These are phyloP conservation scores for Hipposideros larvatus DNA, from an alignment of 2,797 vertebrate genomes.

Conservation along the genomic window DNA sequence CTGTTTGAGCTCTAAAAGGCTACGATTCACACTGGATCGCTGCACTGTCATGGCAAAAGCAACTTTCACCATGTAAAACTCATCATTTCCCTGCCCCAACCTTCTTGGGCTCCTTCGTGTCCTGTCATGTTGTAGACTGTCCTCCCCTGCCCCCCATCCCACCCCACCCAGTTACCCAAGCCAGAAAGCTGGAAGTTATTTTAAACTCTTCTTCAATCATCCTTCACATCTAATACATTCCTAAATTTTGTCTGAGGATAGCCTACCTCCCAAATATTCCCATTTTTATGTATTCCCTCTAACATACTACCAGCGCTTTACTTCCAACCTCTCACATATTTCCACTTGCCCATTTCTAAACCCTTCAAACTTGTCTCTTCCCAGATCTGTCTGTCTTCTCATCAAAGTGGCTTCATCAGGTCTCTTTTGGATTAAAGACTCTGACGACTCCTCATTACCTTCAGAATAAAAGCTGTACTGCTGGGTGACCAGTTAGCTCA, in stretches of 20 bases:
- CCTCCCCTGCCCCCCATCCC: rapidly evolving
- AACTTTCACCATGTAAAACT: background rate
- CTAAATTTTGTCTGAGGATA: background rate
- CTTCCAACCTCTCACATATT: background rate
- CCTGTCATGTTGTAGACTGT: background rate
- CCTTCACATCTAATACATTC: background rate
- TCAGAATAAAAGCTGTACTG: background rate
- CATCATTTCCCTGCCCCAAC: background rate
- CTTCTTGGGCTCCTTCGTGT: background rate
- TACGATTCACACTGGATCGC: too few relatives aligned
- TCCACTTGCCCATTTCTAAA: background rate
- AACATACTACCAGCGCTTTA: background rate
- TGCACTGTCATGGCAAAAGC: background rate
- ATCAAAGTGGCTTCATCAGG: background rate
- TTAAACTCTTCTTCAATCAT: background rate
- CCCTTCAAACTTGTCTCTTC: background rate
- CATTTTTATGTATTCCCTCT: background rate
- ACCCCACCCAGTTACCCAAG: background rate
- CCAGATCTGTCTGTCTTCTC: background rate
- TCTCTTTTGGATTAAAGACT: background rate
- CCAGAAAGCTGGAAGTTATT: background rate
- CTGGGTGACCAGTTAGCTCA: too few relatives aligned
- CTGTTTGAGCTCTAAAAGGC: background rate
- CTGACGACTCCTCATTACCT: background rate
- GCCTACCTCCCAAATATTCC: background rate